Evolutionary conservation across 2,113 vertebrate genomes (phyloP).

Genomic region (Malurus alboscapulatus): DNA sequence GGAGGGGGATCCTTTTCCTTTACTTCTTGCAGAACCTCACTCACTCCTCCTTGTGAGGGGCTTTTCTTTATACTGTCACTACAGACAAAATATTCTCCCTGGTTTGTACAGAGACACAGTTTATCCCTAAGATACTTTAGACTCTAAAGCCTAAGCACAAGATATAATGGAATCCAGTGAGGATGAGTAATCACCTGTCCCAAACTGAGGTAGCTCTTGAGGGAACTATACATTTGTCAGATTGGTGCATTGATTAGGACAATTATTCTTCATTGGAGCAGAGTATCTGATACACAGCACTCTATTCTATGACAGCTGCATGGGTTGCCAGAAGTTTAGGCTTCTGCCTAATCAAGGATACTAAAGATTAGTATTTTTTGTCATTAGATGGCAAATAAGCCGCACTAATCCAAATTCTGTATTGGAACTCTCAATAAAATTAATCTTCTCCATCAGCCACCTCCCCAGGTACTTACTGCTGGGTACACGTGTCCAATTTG

Average conservation of each 20-base stretch:
- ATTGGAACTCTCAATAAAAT: neutral
- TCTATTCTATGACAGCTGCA: neutral
- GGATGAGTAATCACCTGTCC: neutral
- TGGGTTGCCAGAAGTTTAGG: neutral
- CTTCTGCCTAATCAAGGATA: neutral
- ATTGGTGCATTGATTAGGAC: neutral
- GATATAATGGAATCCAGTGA: neutral
- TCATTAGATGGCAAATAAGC: neutral
- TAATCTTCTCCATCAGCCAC: neutral
- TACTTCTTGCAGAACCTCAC: neutral
- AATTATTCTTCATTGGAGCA: neutral
- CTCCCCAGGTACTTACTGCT: slow-evolving; percentile 83
- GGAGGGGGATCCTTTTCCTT: neutral
- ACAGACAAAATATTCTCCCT: neutral
- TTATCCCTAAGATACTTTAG: neutral
- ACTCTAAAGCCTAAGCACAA: neutral
- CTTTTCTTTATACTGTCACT: neutral
- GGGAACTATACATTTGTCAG: neutral
- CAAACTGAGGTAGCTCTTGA: neutral
- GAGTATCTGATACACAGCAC: neutral
- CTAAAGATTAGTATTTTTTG: neutral
- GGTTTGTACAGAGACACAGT: neutral
- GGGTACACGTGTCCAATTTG: slow-evolving; percentile 97
- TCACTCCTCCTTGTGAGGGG: neutral
- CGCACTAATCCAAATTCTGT: neutral